Conservation (phyloP, 2,888 invertebrate species). For the Galerucella calmariensis region DNA sequence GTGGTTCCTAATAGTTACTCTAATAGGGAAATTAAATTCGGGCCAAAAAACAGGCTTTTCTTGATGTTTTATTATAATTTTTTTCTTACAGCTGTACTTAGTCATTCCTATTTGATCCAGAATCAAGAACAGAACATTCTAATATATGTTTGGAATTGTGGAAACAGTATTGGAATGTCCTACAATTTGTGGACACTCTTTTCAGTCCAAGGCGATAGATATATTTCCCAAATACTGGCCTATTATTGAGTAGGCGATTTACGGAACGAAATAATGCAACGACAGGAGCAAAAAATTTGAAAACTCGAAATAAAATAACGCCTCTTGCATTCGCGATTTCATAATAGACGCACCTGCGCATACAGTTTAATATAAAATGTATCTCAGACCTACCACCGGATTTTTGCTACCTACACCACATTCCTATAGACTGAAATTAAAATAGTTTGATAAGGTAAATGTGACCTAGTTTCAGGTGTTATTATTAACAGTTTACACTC, state of each 20-base stretch:
- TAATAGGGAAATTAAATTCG: too few relatives aligned
- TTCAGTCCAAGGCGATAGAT: too few relatives aligned
- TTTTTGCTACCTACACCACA: constrained; percentile 30
- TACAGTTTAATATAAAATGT: constrained; percentile 18
- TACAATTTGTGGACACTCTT: background rate
- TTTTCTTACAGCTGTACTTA: too few relatives aligned
- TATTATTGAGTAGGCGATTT: constrained; percentile 8
- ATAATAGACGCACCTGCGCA: constrained; percentile 20
- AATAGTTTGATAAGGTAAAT: constrained; percentile 16
- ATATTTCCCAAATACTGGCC: background rate
- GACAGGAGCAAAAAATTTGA: constrained; percentile 13
- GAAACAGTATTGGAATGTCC: background rate
- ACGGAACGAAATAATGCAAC: background rate
- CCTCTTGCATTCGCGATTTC: constrained; percentile 21
- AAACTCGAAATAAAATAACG: constrained; percentile 16
- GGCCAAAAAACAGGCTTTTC: too few relatives aligned
- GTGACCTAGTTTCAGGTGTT: constrained; percentile 5
- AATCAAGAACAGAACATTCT: too few relatives aligned
- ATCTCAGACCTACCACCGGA: constrained; percentile 23
- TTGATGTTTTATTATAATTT: too few relatives aligned
- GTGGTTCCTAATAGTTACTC: too few relatives aligned
- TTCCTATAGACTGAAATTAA: constrained; percentile 17
- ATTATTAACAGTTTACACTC: constrained; percentile 4
- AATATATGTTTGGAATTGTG: too few relatives aligned
- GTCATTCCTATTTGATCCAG: too few relatives aligned